Percentiles rank a stretch among this genome's conserved stretches.
Conservation (phyloP, 2,888 invertebrate species). For the Octonoba sinensis region DNA sequence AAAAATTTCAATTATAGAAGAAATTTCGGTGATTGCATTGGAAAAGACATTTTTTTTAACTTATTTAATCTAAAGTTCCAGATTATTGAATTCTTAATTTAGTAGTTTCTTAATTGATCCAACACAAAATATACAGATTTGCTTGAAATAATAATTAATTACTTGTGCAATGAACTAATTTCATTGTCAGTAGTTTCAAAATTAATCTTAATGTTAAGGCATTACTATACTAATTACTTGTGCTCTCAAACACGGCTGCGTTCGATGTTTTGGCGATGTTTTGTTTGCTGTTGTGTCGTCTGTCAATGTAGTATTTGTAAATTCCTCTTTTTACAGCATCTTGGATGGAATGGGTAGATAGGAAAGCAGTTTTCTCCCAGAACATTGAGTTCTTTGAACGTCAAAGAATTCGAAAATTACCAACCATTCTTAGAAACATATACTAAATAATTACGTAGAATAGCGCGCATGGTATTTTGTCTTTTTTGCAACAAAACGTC, state of each 20-base stretch:
- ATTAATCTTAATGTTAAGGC: not conserved
- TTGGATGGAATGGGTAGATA: slow-evolving; percentile 47
- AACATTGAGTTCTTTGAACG: not conserved
- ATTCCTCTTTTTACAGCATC: slow-evolving; percentile 41
- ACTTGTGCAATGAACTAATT: too few species aligned
- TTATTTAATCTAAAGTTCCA: too few species aligned
- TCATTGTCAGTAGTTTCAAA: too few species aligned
- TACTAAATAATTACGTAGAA: not conserved
- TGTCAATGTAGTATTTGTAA: slow-evolving; percentile 44
- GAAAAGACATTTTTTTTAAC: too few species aligned
- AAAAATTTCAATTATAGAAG: too few species aligned
- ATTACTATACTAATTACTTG: not conserved
- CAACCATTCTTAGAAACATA: too few species aligned
- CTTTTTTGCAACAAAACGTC: slow-evolving; percentile 20
- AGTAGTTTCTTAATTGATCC: too few species aligned
- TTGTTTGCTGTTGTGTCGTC: slow-evolving; percentile 61
- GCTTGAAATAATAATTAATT: too few species aligned
- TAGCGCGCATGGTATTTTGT: slow-evolving; percentile 19
- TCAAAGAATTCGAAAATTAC: too few species aligned
- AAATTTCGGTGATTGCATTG: too few species aligned
- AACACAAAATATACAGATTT: too few species aligned
- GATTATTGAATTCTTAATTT: too few species aligned
- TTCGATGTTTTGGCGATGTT: slow-evolving; percentile 49
- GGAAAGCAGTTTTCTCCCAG: not conserved
- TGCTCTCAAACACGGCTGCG: slow-evolving; percentile 31